Conservation (phyloP, 2,888 invertebrate species). For the Dynastes maya region DNA sequence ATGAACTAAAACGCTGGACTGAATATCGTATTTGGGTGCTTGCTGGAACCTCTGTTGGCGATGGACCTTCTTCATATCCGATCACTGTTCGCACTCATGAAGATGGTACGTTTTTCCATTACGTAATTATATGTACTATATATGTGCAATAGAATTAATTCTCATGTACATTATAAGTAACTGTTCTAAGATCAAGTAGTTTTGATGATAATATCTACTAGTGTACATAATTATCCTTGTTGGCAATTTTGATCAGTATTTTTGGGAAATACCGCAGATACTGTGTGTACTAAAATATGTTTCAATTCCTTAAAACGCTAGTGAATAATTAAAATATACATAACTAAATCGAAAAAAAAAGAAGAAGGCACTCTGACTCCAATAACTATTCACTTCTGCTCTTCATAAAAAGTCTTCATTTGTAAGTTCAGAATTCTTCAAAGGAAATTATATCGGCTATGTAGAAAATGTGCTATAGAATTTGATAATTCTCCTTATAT, state of each 20-base stretch:
- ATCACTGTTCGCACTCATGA: slow-evolving; percentile 95
- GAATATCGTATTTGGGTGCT: slow-evolving; percentile 97
- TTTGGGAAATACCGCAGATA: neutral
- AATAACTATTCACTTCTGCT: too few relatives aligned
- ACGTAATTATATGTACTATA: slow-evolving; percentile 22
- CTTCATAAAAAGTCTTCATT: too few relatives aligned
- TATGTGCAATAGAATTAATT: slow-evolving; percentile 51
- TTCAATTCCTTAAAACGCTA: too few relatives aligned
- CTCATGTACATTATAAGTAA: slow-evolving; percentile 35
- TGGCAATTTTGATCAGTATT: neutral
- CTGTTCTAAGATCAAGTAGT: slow-evolving; percentile 44
- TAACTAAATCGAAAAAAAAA: too few relatives aligned
- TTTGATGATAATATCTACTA: neutral
- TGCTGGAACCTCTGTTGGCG: slow-evolving; percentile 96
- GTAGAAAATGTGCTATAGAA: too few relatives aligned
- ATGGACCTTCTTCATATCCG: slow-evolving; percentile 94
- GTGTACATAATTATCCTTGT: too few relatives aligned
- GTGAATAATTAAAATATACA: too few relatives aligned
- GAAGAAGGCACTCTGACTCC: too few relatives aligned
- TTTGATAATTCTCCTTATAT: too few relatives aligned
- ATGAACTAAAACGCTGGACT: slow-evolving; percentile 95
- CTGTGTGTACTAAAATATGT: too few relatives aligned
- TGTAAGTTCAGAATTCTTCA: too few relatives aligned
- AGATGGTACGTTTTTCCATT: slow-evolving; percentile 91
- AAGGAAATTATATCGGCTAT: too few relatives aligned